Evolutionary conservation across 2,797 vertebrate genomes (phyloP), one percentile per base, ranked within the genome.

Genomic region (Taeniopygia guttata): DNA sequence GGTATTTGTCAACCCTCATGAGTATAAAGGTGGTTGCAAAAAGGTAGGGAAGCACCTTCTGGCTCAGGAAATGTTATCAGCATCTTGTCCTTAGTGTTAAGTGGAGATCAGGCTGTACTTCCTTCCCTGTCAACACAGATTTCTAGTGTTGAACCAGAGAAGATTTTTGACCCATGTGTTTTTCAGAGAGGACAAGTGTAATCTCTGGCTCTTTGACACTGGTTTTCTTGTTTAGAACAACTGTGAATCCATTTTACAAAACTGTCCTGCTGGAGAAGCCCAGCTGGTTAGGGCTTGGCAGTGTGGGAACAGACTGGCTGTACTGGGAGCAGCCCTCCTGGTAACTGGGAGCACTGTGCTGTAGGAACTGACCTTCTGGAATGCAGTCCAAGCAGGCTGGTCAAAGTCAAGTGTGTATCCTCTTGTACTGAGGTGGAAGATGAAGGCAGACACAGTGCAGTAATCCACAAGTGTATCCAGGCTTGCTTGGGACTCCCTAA

Each of bases 301-400:
- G 34, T 43, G 36, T 55, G 42, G 54, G 27, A 87, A 36, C 46
- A 84, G 74, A 32, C 25, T 84, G 77, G 52, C 25, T 80, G 59
- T 74, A 2, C 64, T 46, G 76, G 88, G 66, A 70, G 15, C 32
- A 67, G 6, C 52, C 49, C 42, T 60, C 32, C 52, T 54, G 3
- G 1, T n/a, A 32, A 30, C 26, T 77, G 84, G 80, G 64, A 64
- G 14, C 62, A 42, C 17, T 20, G 34, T 4, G 1, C 84, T 62
- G 45, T 5, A 36, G 45, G 52, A 30, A 94, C 96, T 87, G 85
- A 96, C 96, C 96, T 96, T 92, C 85, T 91, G 94, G 94, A 96
- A 96, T 10, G 79, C 55, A 12, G 66, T 69, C 92, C 91, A 77
- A 13, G 36, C 82, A 43, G 92, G 67, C 46, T 0, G 0, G 1